Percentiles rank a stretch among this genome's conserved stretches.
phyloP scores from a whole-genome alignment of 2,113 vertebrate species.

The Alexandromys fortis region DNA sequence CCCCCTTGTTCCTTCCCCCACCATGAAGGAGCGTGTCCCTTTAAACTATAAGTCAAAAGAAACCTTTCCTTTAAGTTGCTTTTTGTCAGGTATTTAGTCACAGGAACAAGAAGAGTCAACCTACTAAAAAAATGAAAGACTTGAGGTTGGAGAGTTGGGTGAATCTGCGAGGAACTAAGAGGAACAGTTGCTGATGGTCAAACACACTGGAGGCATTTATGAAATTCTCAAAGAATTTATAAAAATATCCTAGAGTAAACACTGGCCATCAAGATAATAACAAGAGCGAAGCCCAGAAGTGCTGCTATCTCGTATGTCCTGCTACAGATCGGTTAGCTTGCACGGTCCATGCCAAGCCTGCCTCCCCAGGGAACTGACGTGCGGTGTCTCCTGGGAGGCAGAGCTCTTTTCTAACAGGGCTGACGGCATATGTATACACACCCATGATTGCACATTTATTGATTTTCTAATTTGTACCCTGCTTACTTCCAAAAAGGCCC shows the following conservation, averaged over 20 bases:
- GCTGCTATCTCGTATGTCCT: neutral
- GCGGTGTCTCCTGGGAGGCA: neutral
- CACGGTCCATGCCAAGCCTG: neutral
- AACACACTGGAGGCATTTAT: neutral
- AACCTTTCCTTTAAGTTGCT: neutral
- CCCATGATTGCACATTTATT: constrained; percentile 68
- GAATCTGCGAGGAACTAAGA: neutral
- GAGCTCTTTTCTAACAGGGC: constrained; percentile 48
- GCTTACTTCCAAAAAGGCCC: constrained; percentile 71
- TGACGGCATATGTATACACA: constrained; percentile 56
- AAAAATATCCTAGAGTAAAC: neutral
- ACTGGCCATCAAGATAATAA: neutral
- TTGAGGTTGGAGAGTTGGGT: neutral
- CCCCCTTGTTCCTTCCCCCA: neutral
- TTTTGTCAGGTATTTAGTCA: neutral
- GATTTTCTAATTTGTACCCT: constrained; percentile 77
- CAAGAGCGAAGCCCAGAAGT: neutral
- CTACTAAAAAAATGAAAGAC: neutral
- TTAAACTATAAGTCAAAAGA: neutral
- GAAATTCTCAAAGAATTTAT: neutral
- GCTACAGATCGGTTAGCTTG: neutral
- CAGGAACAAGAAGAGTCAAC: neutral
- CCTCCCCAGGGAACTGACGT: neutral
- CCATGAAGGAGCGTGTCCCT: neutral
- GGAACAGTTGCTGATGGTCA: neutral